Evolutionary conservation across 2,797 vertebrate species (phyloP), one percentile per base, ranked within the genome.

Genomic region (Sebastes nivosus): DNA sequence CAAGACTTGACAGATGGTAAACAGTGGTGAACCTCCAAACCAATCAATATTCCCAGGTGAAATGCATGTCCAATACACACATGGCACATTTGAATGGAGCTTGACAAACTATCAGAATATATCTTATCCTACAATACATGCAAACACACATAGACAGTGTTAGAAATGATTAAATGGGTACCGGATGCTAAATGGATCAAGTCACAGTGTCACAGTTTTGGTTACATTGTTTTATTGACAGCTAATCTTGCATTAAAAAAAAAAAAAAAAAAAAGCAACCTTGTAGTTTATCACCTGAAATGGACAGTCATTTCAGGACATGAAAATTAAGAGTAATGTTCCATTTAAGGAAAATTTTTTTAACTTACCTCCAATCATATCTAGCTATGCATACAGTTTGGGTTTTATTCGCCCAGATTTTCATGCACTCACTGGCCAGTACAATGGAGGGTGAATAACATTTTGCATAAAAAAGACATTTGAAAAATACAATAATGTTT

Each of bases 1-100:
- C 24, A 80, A 80, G 59, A 82, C 59, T 6, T 77, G 74, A 80
- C 72, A 77, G 75, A 82, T 65, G 75, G 77, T 77, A 68, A 81
- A 86, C 75, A 73, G 32, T 55, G 30, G 54, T 80, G 13, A 82
- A 79, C 85, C 32, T 84, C 58, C 27, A 79, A 73, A 32, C 22
- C 29, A 63, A 82, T 87, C 84, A 73, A 89, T 89, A 70, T 2
- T 65, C 29, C 66, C 8, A 57, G 34, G 38, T 70, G 36, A 79
- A 67, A 50, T n/a, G 46, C 42, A 59, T 55, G 69, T 52, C 3
- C 72, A 81, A 59, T 24, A 29, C 20, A 73, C 32, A 80, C 18
- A 6, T 18, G 1, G 55, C 6, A 22, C 50, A 65, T 73, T 59
- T 20, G 20, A 58, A 14, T 29, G 8, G 10, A 1, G 58, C 46